A percentile compares a stretch with the other conserved stretches of the same genome.
These are phyloP conservation scores for Orthosia cruda DNA, from an alignment of 2,888 invertebrate genomes.

Conservation along the genomic window DNA sequence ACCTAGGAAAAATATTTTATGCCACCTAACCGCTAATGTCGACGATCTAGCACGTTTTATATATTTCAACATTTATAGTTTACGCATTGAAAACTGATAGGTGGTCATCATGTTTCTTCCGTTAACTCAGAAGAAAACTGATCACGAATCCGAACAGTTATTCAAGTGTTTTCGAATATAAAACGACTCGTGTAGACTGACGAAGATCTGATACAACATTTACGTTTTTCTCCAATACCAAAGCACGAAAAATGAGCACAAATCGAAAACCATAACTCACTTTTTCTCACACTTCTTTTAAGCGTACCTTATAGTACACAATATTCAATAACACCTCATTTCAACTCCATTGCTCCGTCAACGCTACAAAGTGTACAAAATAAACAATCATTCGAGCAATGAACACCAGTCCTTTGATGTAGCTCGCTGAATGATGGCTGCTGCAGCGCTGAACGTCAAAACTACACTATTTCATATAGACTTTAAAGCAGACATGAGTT, in stretches of 20 bases:
- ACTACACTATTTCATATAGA: constrained; percentile 75
- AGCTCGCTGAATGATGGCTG: constrained; percentile 76
- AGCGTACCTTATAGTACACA: constrained; percentile 59
- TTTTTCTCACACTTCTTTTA: constrained; percentile 59
- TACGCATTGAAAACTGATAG: too few species aligned
- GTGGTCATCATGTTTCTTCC: too few species aligned
- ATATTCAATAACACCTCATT: constrained; percentile 64
- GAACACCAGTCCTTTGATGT: constrained; percentile 80
- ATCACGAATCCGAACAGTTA: not conserved
- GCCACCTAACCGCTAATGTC: not conserved
- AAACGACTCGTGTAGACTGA: not conserved
- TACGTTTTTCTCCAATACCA: not conserved
- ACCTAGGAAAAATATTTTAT: not conserved
- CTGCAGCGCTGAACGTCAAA: constrained; percentile 73
- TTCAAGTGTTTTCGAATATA: not conserved
- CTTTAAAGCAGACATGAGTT: constrained; percentile 84
- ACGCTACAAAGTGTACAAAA: constrained; percentile 83
- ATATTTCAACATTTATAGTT: too few species aligned
- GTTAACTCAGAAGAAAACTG: too few species aligned
- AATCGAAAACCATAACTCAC: constrained; percentile 58
- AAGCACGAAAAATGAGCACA: constrained; percentile 27
- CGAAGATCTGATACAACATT: not conserved
- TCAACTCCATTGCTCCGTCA: constrained; percentile 72
- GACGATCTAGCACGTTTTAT: not conserved
- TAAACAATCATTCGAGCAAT: constrained; percentile 79